Evolutionary conservation across 2,888 invertebrate species (phyloP), one percentile per base, ranked within the genome.

Genomic region (Brenthis hecate): DNA sequence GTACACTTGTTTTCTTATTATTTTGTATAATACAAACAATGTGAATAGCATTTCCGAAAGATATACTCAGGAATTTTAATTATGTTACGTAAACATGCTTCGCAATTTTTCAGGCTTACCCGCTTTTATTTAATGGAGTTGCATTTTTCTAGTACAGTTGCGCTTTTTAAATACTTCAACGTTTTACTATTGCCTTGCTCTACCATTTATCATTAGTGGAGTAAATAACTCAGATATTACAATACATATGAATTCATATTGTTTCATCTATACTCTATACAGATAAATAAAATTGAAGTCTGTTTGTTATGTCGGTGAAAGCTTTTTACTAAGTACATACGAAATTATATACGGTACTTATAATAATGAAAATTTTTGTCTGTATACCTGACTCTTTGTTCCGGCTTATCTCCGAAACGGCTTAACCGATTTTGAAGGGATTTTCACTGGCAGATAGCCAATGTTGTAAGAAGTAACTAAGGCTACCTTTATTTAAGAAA

Each of bases 21-120:
- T 16, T n/a, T 13, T 16, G 47, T n/a, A n/a, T 28, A 14, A 28
- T 56, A 16, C 55, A 28, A 66, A 48, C 54, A 54, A 55, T 47
- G 53, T 61, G 14, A 66, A 65, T 43, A 58, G 48, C 28, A 48
- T 23, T 55, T 47, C 56, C 19, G 28, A 11, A 66, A 60, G 54
- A 61, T 61, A 61, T 64, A 70, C 56, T 65, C 57, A 60, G 70
- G 73, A 84, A 83, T 86, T 87, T 87, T 88, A 86, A 88, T 88
- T 86, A 86, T 85, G 85, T 85, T 85, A 84, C 62, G 62, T 62
- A 62, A 62, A 82, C 86, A 84, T 75, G 77, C 75, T 81, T 75
- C 74, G 78, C 78, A 73, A 80, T 85, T 83, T 84, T 81, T 83
- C 80, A 72, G 74, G 68, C 68, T 66, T 66, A 63, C 72, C 75